These are phyloP conservation scores for Bellardia pandia DNA, from an alignment of 2,888 invertebrate genomes.

Conservation along the genomic window DNA sequence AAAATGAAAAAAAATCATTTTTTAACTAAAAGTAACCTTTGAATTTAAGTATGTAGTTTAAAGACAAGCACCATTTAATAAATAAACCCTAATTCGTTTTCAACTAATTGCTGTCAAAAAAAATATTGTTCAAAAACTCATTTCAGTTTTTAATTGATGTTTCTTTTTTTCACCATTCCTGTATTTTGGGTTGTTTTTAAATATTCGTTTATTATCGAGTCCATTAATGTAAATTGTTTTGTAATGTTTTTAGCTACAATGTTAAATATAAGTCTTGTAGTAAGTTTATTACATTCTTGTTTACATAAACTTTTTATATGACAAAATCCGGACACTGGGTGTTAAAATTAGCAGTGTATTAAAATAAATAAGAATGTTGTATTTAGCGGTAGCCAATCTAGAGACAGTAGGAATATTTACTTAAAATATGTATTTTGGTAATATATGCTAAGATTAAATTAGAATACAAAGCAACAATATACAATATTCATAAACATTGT, in stretches of 20 bases:
- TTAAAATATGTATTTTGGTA: no score
- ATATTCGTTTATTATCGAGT: background rate
- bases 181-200: background rate
- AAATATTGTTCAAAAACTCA: background rate
- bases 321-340: no score
- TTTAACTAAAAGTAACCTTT: background rate
- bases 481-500: no score
- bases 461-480: no score
- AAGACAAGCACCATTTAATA: background rate
- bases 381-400: no score
- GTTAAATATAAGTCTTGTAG: background rate
- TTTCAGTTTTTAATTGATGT: background rate
- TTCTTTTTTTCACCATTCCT: background rate
- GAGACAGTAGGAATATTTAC: no score
- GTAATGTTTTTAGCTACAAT: background rate
- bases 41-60: conserved; percentile 6
- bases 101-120: conserved; percentile 18
- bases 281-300: background rate
- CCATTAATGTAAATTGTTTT: background rate
- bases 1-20: background rate
- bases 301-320: no score
- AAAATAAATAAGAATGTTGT: no score
- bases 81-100: background rate
- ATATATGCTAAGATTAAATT: no score
- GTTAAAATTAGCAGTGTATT: no score